Conservation (phyloP, 2,797 vertebrate genomes). For the Sardinella longiceps region DNA sequence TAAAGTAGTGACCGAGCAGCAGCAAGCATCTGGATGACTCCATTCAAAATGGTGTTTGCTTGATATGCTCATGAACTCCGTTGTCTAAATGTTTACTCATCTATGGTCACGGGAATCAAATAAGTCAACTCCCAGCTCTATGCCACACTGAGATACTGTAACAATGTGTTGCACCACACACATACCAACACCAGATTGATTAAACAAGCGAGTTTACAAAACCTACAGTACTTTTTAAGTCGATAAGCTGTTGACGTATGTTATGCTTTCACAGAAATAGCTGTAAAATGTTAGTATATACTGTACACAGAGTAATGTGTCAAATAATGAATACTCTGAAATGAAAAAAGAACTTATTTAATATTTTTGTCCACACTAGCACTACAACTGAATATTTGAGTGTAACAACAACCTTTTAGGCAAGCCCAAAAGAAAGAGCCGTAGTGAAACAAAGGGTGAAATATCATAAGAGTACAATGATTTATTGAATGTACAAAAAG, state of each 20-base stretch:
- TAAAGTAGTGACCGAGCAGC: not conserved
- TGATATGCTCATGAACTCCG: not conserved
- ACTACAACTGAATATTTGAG: not conserved
- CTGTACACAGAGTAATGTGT: not conserved
- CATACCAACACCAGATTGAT: not conserved
- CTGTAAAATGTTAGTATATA: not conserved
- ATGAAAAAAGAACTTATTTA: not conserved
- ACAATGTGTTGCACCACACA: not conserved
- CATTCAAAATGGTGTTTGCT: not conserved
- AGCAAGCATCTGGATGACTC: not conserved
- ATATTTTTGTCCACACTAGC: not conserved
- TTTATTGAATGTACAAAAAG: constrained; percentile 85
- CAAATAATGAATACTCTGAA: not conserved
- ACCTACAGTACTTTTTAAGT: not conserved
- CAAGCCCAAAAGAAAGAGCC: not conserved
- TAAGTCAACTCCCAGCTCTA: not conserved
- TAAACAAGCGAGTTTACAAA: not conserved
- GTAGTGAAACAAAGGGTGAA: not conserved
- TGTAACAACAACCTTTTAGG: not conserved
- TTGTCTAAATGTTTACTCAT: constrained; percentile 1
- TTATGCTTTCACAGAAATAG: not conserved
- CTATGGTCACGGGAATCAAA: not conserved
- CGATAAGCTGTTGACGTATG: not conserved
- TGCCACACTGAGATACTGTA: not conserved
- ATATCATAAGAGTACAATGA: constrained; percentile 45